A percentile compares a stretch with the other conserved stretches of the same genome.
These are phyloP conservation scores for Heliconius cydno DNA, from an alignment of 2,888 invertebrate genomes.

Conservation along the genomic window DNA sequence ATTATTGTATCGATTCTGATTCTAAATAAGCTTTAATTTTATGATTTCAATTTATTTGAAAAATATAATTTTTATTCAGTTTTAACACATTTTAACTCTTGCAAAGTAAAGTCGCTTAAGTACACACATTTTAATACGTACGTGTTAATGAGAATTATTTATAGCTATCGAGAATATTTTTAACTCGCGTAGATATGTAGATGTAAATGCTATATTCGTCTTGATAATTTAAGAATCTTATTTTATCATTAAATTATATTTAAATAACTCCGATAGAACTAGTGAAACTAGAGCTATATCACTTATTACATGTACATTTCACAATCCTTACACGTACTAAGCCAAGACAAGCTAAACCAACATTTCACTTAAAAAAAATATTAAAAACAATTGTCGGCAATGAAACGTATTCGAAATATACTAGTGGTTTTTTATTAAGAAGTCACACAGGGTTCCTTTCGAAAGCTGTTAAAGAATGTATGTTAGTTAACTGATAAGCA, in stretches of 20 bases:
- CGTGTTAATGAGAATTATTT: slow-evolving; percentile 11
- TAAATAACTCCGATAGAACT: not conserved
- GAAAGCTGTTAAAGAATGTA: slow-evolving; percentile 15
- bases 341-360: too few relatives aligned
- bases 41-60: too few relatives aligned
- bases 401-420: not conserved
- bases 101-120: not conserved
- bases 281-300: not conserved
- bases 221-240: not conserved
- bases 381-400: not conserved
- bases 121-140: not conserved
- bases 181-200: not conserved
- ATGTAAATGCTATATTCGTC: not conserved
- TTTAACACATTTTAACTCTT: not conserved
- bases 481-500: not conserved
- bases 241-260: not conserved
- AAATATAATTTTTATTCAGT: too few relatives aligned
- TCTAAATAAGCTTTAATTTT: too few relatives aligned
- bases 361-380: too few relatives aligned
- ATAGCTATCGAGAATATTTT: slow-evolving; percentile 9
- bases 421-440: not conserved
- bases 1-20: too few relatives aligned
- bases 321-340: too few relatives aligned
- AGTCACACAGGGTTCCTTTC: not conserved
- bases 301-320: not conserved